Conservation (phyloP, 1,140 invertebrate genomes). For the Mylabris phalerata region DNA sequence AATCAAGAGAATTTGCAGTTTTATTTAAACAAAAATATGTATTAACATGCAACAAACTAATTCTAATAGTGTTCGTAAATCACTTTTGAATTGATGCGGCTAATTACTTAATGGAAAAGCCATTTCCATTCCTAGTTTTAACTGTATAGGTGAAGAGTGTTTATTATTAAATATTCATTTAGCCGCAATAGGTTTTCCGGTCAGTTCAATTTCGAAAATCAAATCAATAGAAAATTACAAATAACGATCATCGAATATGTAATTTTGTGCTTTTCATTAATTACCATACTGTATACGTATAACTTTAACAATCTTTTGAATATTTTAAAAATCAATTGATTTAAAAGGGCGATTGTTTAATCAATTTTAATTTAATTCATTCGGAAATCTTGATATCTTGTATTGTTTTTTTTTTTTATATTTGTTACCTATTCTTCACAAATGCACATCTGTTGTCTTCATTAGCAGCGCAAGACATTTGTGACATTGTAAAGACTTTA, state of each 20-base stretch:
- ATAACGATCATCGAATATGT: conserved; percentile 3
- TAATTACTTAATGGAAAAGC: conserved; percentile 25
- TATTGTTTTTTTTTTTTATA: too few relatives aligned
- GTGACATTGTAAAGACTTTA: conserved; percentile 25
- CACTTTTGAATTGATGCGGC: conserved; percentile 15
- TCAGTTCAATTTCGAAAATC: conserved; percentile 18
- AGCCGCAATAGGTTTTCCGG: conserved; percentile 11
- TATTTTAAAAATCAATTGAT: conserved; percentile 5
- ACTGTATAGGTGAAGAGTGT: not conserved
- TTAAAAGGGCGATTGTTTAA: conserved; percentile 9
- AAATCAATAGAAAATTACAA: conserved; percentile 20
- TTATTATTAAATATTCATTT: conserved; percentile 22
- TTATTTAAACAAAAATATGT: not conserved
- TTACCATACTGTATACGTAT: too few relatives aligned
- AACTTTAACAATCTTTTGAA: too few relatives aligned
- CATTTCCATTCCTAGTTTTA: conserved; percentile 15
- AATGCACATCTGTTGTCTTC: conserved; percentile 24
- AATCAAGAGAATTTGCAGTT: too few relatives aligned
- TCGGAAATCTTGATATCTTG: too few relatives aligned
- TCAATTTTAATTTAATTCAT: not conserved
- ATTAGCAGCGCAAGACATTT: conserved; percentile 24
- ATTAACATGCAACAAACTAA: not conserved
- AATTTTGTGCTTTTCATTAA: too few relatives aligned
- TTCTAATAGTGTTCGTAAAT: conserved; percentile 13
- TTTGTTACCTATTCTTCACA: not conserved